Evolutionary conservation across 2,797 vertebrate genomes (phyloP).

Genomic region (Spondyliosoma cantharus): DNA sequence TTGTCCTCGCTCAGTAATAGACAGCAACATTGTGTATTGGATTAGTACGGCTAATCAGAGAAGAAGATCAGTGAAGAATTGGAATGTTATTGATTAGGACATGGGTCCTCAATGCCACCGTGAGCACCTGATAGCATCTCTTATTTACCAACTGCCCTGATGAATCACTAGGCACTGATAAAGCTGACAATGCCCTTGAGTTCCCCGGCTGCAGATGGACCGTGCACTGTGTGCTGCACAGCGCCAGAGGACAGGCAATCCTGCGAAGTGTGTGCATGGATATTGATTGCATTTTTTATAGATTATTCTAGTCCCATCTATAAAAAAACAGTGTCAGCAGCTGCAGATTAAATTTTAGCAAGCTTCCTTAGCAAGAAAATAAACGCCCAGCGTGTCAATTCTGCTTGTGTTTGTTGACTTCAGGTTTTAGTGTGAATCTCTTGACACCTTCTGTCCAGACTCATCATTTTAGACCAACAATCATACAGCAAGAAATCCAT

Average conservation of each 20-base stretch:
- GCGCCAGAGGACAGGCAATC: slow-evolving; percentile 36
- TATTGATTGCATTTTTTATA: slow-evolving; percentile 66
- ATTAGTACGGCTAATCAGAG: slow-evolving; percentile 82
- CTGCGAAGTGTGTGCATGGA: slow-evolving; percentile 33
- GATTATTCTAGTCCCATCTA: slow-evolving; percentile 48
- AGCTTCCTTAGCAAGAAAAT: slow-evolving; percentile 12
- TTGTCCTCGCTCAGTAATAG: slow-evolving; percentile 75
- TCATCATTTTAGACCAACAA: slow-evolving; percentile 7
- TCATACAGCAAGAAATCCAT: slow-evolving; percentile 10
- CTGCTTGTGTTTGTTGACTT: slow-evolving; percentile 10
- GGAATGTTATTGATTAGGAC: slow-evolving; percentile 86
- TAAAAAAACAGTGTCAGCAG: slow-evolving; percentile 32
- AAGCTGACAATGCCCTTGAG: slow-evolving; percentile 82
- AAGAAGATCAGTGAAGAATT: slow-evolving; percentile 84
- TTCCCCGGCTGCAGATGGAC: slow-evolving; percentile 44
- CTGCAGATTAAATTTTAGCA: slow-evolving; percentile 45
- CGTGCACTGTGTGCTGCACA: slow-evolving; percentile 12
- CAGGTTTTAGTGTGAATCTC: background rate
- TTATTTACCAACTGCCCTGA: slow-evolving; percentile 84
- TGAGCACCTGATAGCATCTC: slow-evolving; percentile 83
- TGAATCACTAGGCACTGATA: slow-evolving; percentile 78
- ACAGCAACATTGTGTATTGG: slow-evolving; percentile 80
- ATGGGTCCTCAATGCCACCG: slow-evolving; percentile 79
- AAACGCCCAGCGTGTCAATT: background rate
- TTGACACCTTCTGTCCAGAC: background rate